phyloP scores from a whole-genome alignment of 2,888 invertebrate genomes.

The Nephrocerus scutellatus region DNA sequence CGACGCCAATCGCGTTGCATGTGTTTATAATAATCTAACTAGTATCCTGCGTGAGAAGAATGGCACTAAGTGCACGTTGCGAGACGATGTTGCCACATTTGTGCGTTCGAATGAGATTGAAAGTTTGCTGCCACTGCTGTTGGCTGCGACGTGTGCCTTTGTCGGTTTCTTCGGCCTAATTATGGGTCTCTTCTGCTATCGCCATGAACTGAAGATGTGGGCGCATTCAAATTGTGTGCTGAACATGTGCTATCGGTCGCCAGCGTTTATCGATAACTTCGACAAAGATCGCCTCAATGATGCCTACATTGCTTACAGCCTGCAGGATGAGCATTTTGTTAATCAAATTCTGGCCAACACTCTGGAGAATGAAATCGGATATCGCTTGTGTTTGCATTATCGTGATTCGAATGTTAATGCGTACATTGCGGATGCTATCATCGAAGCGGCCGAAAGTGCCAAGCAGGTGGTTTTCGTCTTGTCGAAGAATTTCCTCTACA shows the following conservation, averaged over 20 bases:
- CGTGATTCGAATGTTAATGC: conserved; percentile 83
- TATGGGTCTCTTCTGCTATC: conserved; percentile 72
- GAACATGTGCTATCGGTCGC: conserved; percentile 77
- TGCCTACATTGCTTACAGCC: conserved; percentile 91
- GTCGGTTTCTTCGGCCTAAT: conserved; percentile 68
- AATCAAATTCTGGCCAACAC: conserved; percentile 82
- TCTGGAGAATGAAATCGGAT: conserved; percentile 75
- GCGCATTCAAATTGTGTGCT: conserved; percentile 79
- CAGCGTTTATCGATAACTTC: conserved; percentile 63
- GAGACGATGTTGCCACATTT: conserved; percentile 65
- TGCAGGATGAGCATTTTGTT: conserved; percentile 87
- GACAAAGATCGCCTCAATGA: conserved; percentile 83
- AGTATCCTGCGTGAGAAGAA: conserved; percentile 71
- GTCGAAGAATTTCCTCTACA: conserved; percentile 87
- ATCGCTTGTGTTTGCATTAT: conserved; percentile 84
- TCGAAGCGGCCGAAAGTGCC: conserved; percentile 86
- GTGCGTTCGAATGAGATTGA: conserved; percentile 61
- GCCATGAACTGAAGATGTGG: conserved; percentile 77
- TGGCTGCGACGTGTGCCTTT: conserved; percentile 72
- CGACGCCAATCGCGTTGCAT: conserved; percentile 69
- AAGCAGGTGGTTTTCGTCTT: conserved; percentile 83
- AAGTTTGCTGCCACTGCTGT: conserved; percentile 70
- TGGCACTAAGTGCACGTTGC: conserved; percentile 67
- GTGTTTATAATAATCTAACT: conserved; percentile 67
- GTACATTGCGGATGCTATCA: conserved; percentile 85